Percentiles rank a stretch among this genome's conserved stretches.
phyloP scores from a whole-genome alignment of 2,113 vertebrate genomes.

The Leptodactylus fuscus region DNA sequence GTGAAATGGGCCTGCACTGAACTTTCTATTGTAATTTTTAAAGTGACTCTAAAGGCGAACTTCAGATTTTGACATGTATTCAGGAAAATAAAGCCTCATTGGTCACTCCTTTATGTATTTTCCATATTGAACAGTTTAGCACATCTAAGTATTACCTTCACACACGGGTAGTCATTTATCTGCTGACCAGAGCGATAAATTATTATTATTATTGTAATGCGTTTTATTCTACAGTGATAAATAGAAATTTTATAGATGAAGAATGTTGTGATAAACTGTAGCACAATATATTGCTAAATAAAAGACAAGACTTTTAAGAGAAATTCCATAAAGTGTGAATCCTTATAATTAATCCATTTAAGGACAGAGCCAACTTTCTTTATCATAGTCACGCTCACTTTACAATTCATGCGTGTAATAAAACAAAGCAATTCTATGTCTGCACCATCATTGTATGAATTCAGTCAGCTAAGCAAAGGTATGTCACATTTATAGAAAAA shows the following conservation, averaged over 20 bases:
- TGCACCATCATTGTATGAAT: not conserved
- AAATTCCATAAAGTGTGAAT: not conserved
- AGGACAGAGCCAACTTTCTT: not conserved
- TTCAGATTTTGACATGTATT: too few relatives aligned
- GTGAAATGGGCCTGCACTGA: too few relatives aligned
- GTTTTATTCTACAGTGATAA: not conserved
- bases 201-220: not conserved
- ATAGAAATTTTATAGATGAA: not conserved
- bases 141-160: not conserved
- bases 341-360: not conserved
- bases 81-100: too few relatives aligned
- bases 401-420: not conserved
- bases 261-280: not conserved
- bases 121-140: not conserved
- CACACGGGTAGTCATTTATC: not conserved
- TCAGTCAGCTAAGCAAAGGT: too few relatives aligned
- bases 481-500: too few relatives aligned
- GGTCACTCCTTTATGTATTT: not conserved
- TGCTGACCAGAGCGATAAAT: not conserved
- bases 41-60: too few relatives aligned
- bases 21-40: too few relatives aligned
- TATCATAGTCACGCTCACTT: not conserved
- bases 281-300: not conserved
- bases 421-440: not conserved
- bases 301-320: not conserved